Base-by-base conservation (phyloP, 1,140 invertebrate genomes). In the Littorina saxatilis region DNA sequence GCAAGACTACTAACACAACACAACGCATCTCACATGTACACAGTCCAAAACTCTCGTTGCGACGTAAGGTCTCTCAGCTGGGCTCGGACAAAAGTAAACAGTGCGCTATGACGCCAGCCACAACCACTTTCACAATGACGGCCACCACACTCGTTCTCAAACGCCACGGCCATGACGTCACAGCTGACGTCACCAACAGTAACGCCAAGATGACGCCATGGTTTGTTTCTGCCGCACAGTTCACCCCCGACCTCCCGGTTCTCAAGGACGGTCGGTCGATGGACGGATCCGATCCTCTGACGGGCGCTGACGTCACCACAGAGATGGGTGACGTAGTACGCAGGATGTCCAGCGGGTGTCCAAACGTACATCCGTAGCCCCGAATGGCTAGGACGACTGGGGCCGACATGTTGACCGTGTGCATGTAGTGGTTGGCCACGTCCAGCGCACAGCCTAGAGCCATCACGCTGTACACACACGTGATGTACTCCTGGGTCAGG, bases 401-500 rank as follows among this genome's bases (percentile, higher is more conserved):
- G 37, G 55, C 29, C 20, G 83, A 80, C 52, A 77, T 74, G 81
- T 84, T 84, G 78, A 82, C 81, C 1, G 55, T 70, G 37, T 72
- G 74, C 73, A 85, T 79, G 81, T 85, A 85, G 37, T 83, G 66
- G 15, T 85, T 63, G 15, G 84, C 84, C 20, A 80, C 82, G 23
- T 83, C 80, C n/a, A 85, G 63, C 1, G 79, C 77, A 66, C 84
- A 85, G 52, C 84, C 84, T 3, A 85, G 55, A 0, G 84, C 82
- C 76, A 82, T 83, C 0, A 85, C 77, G 61, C 63, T 79, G 76
- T 83, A 85, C 20, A 85, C 76, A 32, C 84, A 85, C 35, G 40
- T 82, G 43, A 85, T 83, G 75, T 85, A 85, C 68, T 85, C 84
- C 35, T 83, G 78, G 43, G 84, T 85, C 32, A 82, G 32, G 50